These are phyloP conservation scores for Homarus americanus DNA, from an alignment of 1,140 invertebrate species.

Conservation along the genomic window DNA sequence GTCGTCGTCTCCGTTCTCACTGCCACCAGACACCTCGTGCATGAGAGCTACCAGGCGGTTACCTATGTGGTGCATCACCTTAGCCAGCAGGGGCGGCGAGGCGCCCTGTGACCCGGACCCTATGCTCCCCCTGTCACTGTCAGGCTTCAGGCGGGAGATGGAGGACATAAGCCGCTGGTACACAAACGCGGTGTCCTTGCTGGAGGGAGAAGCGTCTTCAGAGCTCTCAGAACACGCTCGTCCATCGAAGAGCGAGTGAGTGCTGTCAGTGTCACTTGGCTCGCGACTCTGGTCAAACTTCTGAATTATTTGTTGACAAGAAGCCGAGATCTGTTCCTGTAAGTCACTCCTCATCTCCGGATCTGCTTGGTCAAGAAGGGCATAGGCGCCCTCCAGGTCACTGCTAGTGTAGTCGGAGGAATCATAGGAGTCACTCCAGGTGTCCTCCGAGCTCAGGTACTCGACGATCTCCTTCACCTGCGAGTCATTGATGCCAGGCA, in stretches of 20 bases:
- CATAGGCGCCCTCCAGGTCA: slow-evolving; percentile 86
- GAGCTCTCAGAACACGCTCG: slow-evolving; percentile 78
- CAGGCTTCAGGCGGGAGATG: slow-evolving; percentile 73
- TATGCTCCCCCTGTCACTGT: slow-evolving; percentile 73
- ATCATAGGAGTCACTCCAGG: slow-evolving; percentile 94
- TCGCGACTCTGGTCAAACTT: slow-evolving; percentile 84
- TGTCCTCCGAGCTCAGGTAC: slow-evolving; percentile 93
- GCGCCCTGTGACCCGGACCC: slow-evolving; percentile 71
- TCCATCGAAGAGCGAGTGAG: slow-evolving; percentile 77
- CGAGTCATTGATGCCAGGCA: slow-evolving; percentile 92
- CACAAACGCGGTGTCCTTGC: slow-evolving; percentile 86
- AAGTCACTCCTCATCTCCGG: slow-evolving; percentile 84
- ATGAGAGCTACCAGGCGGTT: slow-evolving; percentile 92
- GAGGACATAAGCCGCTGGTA: slow-evolving; percentile 84
- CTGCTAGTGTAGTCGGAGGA: slow-evolving; percentile 94
- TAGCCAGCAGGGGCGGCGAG: slow-evolving; percentile 91
- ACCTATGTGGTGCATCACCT: slow-evolving; percentile 95
- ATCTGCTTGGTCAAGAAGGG: slow-evolving; percentile 74
- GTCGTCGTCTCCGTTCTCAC: slow-evolving; percentile 74
- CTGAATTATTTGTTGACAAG: slow-evolving; percentile 91
- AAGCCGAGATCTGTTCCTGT: slow-evolving; percentile 91
- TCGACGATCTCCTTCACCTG: slow-evolving; percentile 94
- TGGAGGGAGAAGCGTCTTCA: slow-evolving; percentile 77
- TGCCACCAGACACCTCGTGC: slow-evolving; percentile 91
- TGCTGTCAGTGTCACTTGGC: slow-evolving; percentile 72